A percentile compares a stretch with the other conserved stretches of the same genome.
Conservation (phyloP, 2,113 vertebrate species). For the Hipposideros armiger region DNA sequence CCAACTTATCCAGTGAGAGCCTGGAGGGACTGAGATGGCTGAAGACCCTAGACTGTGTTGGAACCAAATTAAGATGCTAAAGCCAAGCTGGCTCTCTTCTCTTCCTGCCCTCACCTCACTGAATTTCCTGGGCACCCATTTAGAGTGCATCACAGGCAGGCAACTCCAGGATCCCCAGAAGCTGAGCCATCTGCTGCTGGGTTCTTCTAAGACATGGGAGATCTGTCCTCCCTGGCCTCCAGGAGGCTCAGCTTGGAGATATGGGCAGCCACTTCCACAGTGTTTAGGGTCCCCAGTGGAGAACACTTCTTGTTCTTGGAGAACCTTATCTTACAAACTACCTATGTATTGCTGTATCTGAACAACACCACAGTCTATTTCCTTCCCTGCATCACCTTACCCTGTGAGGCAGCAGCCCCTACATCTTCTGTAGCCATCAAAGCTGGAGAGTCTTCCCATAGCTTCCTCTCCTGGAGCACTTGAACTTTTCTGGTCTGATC, state of each 20-base stretch:
- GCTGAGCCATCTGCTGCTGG: conserved; percentile 35
- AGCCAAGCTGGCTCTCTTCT: conserved; percentile 26
- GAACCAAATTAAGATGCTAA: conserved; percentile 62
- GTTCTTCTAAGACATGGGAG: neutral
- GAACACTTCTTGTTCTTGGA: conserved; percentile 28
- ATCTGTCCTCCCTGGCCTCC: conserved; percentile 26
- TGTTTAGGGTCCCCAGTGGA: neutral
- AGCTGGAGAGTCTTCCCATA: neutral
- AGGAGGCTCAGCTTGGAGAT: conserved; percentile 53
- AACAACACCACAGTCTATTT: neutral
- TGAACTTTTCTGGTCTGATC: conserved; percentile 49
- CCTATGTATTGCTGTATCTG: neutral
- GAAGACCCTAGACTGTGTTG: conserved; percentile 57
- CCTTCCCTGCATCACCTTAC: no score
- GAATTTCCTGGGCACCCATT: conserved; percentile 33
- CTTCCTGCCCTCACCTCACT: conserved; percentile 34
- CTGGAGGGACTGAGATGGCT: conserved; percentile 32
- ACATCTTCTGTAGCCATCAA: neutral
- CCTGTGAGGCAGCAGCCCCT: no score
- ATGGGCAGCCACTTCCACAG: rapidly evolving
- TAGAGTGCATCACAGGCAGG: neutral
- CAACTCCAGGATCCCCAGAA: conserved; percentile 32
- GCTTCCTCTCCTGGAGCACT: conserved; percentile 14
- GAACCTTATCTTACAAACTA: conserved; percentile 26
- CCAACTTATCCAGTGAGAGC: conserved; percentile 26